Conservation (phyloP, 2,888 invertebrate species). For the Euzophera pinguis region DNA sequence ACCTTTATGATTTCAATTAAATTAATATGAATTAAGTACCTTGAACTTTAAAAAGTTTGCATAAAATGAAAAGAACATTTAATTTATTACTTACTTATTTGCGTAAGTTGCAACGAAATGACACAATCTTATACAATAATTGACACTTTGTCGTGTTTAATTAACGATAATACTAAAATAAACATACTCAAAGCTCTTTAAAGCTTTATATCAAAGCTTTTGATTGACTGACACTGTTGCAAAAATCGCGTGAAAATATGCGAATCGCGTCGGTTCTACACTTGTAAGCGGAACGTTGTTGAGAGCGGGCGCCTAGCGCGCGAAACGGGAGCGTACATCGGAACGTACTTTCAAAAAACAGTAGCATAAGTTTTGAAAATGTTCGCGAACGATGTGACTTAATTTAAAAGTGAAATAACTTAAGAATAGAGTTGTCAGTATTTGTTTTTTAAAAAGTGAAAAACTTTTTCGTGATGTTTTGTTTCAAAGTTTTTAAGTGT, state of each 20-base stretch:
- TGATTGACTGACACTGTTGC: conserved; percentile 5
- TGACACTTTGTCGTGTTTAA: background rate
- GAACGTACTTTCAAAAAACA: background rate
- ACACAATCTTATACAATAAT: background rate
- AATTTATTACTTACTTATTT: too few relatives aligned
- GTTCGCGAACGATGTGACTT: conserved; percentile 45
- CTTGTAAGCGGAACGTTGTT: background rate
- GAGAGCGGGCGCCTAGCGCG: background rate
- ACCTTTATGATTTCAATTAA: too few relatives aligned
- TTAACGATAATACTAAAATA: background rate
- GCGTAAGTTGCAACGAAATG: background rate
- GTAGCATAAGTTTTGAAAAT: conserved; percentile 32
- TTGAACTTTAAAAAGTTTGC: background rate
- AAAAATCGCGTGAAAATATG: background rate
- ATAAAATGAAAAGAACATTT: too few relatives aligned
- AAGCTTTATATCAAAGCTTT: background rate
- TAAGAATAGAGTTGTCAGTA: conserved; percentile 9
- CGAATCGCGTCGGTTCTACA: background rate
- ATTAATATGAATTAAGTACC: background rate
- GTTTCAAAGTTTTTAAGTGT: background rate
- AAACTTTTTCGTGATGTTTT: conserved; percentile 17
- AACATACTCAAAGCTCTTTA: background rate
- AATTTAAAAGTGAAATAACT: conserved; percentile 22
- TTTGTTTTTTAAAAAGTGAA: conserved; percentile 20
- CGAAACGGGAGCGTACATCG: background rate